A percentile compares a stretch with the other conserved stretches of the same genome.
Conservation (phyloP, 2,797 vertebrate genomes). For the Kryptolebias ocellatus region DNA sequence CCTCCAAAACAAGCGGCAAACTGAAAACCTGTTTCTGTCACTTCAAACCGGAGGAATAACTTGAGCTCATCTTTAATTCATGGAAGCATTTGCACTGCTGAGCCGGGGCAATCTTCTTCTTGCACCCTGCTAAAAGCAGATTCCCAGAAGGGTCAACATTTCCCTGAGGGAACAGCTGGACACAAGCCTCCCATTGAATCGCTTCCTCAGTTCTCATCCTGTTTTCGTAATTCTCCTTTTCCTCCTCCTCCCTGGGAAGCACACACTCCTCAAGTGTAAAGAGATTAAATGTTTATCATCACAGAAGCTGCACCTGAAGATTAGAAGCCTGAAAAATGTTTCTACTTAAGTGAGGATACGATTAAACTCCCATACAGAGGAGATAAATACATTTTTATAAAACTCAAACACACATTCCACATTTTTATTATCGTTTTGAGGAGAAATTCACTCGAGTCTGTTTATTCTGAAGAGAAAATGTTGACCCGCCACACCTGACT, state of each 20-base stretch:
- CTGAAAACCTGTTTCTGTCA: conserved; percentile 72
- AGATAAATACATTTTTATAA: conserved; percentile 19
- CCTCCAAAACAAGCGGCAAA: conserved; percentile 75
- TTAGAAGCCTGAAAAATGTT: conserved; percentile 19
- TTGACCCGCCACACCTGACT: neutral
- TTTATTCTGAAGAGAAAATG: neutral
- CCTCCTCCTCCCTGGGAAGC: conserved; percentile 10
- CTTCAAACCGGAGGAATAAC: conserved; percentile 66
- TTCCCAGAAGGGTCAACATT: conserved; percentile 56
- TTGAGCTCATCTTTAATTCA: conserved; percentile 80
- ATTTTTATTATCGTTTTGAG: neutral
- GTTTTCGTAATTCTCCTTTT: neutral
- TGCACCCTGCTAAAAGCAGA: conserved; percentile 50
- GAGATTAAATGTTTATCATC: conserved; percentile 27
- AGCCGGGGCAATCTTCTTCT: conserved; percentile 52
- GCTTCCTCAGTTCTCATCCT: conserved; percentile 16
- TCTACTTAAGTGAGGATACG: conserved; percentile 4
- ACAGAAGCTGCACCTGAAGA: conserved; percentile 13
- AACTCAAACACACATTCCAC: conserved; percentile 12
- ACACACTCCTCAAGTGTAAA: conserved; percentile 22
- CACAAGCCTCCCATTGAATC: conserved; percentile 18
- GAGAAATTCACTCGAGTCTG: neutral
- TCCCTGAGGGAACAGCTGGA: conserved; percentile 57
- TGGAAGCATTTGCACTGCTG: conserved; percentile 50
- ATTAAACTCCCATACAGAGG: conserved; percentile 1